Conservation (phyloP, 2,797 vertebrate genomes). For the Schizothorax lantsangensis region DNA sequence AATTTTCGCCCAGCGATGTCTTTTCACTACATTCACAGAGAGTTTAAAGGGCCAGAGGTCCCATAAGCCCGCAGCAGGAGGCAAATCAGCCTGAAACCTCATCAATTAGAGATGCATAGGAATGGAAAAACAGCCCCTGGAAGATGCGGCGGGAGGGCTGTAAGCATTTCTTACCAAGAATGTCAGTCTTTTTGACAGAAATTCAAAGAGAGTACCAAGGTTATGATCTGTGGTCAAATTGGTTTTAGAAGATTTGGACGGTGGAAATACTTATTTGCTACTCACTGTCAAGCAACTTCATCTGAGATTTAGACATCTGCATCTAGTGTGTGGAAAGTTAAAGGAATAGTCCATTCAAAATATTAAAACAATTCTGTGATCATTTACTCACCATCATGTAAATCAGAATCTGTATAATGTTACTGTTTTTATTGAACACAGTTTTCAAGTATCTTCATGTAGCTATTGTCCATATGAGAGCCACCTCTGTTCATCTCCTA, state of each 20-base stretch:
- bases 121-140: conserved; percentile 35
- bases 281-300: conserved; percentile 13
- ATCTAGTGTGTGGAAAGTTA: neutral
- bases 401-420: no score
- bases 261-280: conserved; percentile 15
- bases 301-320: conserved; percentile 20
- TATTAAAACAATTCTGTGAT: neutral
- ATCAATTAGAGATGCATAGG: conserved; percentile 51
- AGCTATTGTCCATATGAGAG: neutral
- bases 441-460: neutral
- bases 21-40: conserved; percentile 50
- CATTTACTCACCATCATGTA: neutral
- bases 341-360: neutral
- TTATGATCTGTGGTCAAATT: conserved; percentile 46
- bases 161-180: conserved; percentile 48
- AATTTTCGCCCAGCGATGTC: conserved; percentile 49
- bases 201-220: conserved; percentile 38
- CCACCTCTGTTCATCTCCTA: neutral
- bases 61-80: conserved; percentile 47
- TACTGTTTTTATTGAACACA: neutral
- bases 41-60: conserved; percentile 57
- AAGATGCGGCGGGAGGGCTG: conserved; percentile 2
- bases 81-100: conserved; percentile 43
- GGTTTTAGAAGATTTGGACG: conserved; percentile 21
- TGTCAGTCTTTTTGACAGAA: conserved; percentile 40